Conservation (phyloP, 2,888 invertebrate genomes). For the Lithophane socia region DNA sequence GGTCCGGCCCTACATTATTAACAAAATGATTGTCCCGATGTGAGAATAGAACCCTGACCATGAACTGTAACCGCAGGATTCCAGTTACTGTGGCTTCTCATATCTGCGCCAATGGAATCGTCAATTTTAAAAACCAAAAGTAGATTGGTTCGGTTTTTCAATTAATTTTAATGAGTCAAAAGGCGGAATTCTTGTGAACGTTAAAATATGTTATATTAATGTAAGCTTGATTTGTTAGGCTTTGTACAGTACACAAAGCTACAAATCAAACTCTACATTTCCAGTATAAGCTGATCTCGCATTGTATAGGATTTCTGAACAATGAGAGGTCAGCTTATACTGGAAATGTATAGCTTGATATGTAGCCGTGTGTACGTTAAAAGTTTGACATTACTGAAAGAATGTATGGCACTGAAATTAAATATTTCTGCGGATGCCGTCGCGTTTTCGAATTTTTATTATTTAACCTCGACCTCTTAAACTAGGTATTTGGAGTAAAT, state of each 20-base stretch:
- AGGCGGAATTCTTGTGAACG: not conserved
- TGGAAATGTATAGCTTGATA: too few species aligned
- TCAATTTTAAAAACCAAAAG: slow-evolving; percentile 46
- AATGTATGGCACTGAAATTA: slow-evolving; percentile 9
- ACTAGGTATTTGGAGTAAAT: not conserved
- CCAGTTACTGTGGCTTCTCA: not conserved
- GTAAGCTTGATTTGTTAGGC: slow-evolving; percentile 1
- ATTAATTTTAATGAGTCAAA: not conserved
- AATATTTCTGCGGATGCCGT: slow-evolving; percentile 24
- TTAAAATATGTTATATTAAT: not conserved
- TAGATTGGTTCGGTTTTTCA: slow-evolving; percentile 17
- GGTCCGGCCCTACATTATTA: slow-evolving; percentile 25
- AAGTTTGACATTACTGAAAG: not conserved
- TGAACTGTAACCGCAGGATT: slow-evolving; percentile 23
- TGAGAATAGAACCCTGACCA: slow-evolving; percentile 19
- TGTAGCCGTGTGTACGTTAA: not conserved
- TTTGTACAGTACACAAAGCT: too few species aligned
- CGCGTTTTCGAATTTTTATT: not conserved
- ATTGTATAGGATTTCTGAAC: too few species aligned
- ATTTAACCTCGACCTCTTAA: slow-evolving; percentile 20
- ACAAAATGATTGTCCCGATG: slow-evolving; percentile 9
- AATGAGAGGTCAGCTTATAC: too few species aligned
- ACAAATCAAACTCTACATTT: too few species aligned
- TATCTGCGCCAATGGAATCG: not conserved
- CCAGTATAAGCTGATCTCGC: too few species aligned